phyloP scores from a whole-genome alignment of 2,888 invertebrate genomes.

The Drosophila paramelanica region DNA sequence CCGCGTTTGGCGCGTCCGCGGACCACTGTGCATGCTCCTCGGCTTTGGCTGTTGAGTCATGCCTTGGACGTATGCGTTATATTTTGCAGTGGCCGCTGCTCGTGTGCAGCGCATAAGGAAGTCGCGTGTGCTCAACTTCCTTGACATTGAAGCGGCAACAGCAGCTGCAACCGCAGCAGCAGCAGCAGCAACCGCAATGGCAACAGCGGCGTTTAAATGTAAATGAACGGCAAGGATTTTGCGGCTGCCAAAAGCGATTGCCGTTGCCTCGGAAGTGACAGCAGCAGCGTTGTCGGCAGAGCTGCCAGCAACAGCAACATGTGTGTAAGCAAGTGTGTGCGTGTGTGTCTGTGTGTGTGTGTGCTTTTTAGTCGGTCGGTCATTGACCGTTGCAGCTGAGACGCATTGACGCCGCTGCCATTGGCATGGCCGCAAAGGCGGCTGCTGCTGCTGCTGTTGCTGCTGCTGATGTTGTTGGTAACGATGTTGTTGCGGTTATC shows the following conservation, averaged over 20 bases:
- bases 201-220: conserved; percentile 27
- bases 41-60: conserved; percentile 37
- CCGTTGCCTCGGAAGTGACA: conserved; percentile 63
- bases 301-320: conserved; percentile 44
- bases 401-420: conserved; percentile 80
- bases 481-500: conserved; percentile 45
- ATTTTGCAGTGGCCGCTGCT: conserved; percentile 32
- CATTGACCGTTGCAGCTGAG: conserved; percentile 82
- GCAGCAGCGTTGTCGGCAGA: conserved; percentile 32
- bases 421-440: conserved; percentile 61
- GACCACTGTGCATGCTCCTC: conserved; percentile 39
- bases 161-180: conserved; percentile 16
- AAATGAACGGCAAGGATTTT: conserved; percentile 67
- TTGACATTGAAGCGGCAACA: conserved; percentile 70
- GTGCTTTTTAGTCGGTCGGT: conserved; percentile 83
- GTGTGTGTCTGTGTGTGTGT: conserved; percentile 28
- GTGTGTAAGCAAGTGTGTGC: conserved; percentile 3
- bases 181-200: conserved; percentile 10
- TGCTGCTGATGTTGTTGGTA: conserved; percentile 22
- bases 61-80: conserved; percentile 29
- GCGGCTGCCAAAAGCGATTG: conserved; percentile 57
- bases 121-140: conserved; percentile 70
- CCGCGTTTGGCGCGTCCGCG: conserved; percentile 15
- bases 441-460: conserved; percentile 31
- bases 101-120: conserved; percentile 70